A percentile compares a stretch with the other conserved stretches of the same genome.
phyloP scores from a whole-genome alignment of 2,113 vertebrate species.

The Misgurnus anguillicaudatus region DNA sequence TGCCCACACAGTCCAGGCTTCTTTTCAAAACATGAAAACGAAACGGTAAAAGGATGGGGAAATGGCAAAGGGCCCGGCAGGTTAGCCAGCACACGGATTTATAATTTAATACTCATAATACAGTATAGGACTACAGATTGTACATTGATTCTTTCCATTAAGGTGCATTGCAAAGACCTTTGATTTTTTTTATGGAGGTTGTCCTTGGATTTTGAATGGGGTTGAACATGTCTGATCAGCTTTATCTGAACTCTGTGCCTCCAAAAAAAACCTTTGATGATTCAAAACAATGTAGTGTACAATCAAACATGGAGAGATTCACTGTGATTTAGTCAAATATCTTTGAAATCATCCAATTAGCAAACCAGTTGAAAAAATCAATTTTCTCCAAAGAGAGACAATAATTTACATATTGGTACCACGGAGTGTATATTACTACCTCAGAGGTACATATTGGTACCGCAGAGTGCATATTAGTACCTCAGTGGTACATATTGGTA shows the following conservation, averaged over 20 bases:
- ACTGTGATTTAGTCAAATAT: not conserved
- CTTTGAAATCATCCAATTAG: not conserved
- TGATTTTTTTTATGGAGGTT: not conserved
- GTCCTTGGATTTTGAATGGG: conserved; percentile 10
- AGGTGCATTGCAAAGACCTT: not conserved
- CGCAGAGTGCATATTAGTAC: not conserved
- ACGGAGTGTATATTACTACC: too few species aligned
- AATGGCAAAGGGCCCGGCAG: not conserved
- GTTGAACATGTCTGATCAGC: not conserved
- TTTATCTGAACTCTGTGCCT: not conserved
- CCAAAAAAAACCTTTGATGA: not conserved
- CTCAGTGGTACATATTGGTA: too few species aligned
- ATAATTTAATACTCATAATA: not conserved
- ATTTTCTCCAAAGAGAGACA: not conserved
- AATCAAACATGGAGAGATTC: not conserved
- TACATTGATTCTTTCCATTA: not conserved
- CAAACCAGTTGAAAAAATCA: not conserved
- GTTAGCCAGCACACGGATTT: not conserved
- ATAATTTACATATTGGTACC: too few species aligned
- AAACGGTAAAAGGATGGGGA: not conserved
- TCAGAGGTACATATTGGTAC: too few species aligned
- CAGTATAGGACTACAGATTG: not conserved
- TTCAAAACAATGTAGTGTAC: not conserved
- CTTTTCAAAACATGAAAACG: not conserved
- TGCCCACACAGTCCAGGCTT: not conserved